A percentile compares a stretch with the other conserved stretches of the same genome.
Conservation (phyloP, 2,888 invertebrate species). For the Clitarchus hookeri region DNA sequence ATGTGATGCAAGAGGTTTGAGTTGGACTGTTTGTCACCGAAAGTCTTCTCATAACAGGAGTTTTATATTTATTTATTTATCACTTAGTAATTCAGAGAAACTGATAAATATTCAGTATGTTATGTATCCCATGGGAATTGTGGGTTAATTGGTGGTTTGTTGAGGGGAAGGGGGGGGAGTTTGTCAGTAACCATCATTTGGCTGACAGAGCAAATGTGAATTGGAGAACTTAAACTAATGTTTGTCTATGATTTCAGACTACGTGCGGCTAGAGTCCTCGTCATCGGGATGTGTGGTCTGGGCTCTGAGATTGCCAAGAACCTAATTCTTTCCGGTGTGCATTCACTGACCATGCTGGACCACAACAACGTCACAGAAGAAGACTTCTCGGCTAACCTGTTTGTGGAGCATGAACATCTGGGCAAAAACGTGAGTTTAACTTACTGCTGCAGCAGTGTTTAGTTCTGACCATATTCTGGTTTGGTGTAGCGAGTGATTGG, state of each 20-base stretch:
- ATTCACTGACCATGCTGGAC: constrained; percentile 85
- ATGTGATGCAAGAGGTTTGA: too few relatives aligned
- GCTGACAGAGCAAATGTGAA: too few relatives aligned
- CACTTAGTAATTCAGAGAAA: too few relatives aligned
- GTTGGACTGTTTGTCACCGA: too few relatives aligned
- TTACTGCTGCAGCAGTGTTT: background rate
- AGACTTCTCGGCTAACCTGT: constrained; percentile 84
- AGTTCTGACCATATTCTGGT: background rate
- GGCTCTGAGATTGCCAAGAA: constrained; percentile 98
- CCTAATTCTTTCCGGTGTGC: constrained; percentile 89
- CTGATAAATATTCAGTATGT: too few relatives aligned
- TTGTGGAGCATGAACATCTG: constrained; percentile 71
- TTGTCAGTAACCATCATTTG: too few relatives aligned
- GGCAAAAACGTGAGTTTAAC: constrained; percentile 71
- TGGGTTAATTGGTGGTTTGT: too few relatives aligned
- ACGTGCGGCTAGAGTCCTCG: constrained; percentile 80
- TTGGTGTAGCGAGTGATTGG: background rate
- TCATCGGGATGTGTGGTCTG: constrained; percentile 86
- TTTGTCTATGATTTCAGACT: constrained; percentile 60
- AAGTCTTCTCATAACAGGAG: too few relatives aligned
- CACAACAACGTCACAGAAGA: constrained; percentile 69
- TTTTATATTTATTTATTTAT: too few relatives aligned
- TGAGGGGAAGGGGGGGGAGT: too few relatives aligned
- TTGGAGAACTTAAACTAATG: background rate
- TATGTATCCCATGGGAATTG: too few relatives aligned